phyloP scores from a whole-genome alignment of 2,113 vertebrate species.

The Galbula dea region DNA sequence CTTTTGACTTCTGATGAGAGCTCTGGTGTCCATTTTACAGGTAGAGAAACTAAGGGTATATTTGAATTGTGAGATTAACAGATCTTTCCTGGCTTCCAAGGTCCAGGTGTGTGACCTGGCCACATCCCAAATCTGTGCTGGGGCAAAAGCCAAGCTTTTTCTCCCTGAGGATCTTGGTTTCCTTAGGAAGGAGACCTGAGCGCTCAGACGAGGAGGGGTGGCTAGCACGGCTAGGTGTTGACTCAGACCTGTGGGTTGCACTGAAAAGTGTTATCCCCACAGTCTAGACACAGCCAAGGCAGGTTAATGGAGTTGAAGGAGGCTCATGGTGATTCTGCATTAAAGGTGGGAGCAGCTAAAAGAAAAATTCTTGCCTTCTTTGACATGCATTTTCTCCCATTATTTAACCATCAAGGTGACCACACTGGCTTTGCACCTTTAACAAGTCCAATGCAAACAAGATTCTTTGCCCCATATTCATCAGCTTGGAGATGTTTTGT shows the following conservation, averaged over 20 bases:
- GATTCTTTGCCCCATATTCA: neutral
- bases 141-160: constrained; percentile 14
- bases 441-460: constrained; percentile 37
- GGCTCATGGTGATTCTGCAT: neutral
- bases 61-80: neutral
- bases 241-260: constrained; percentile 13
- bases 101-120: constrained; percentile 6
- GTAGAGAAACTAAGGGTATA: neutral
- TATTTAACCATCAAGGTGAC: constrained; percentile 26
- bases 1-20: neutral
- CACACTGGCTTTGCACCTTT: constrained; percentile 5
- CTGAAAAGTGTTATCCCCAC: neutral
- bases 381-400: neutral
- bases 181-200: constrained; percentile 33
- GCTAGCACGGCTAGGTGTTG: neutral
- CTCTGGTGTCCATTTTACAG: neutral
- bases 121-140: neutral
- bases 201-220: constrained; percentile 2
- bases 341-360: neutral
- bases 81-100: neutral
- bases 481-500: neutral
- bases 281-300: constrained; percentile 50
- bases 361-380: neutral
- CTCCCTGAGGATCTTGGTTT: constrained; percentile 10
- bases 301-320: neutral